Conservation (phyloP, 1,140 invertebrate genomes). For the Tribolium madens region DNA sequence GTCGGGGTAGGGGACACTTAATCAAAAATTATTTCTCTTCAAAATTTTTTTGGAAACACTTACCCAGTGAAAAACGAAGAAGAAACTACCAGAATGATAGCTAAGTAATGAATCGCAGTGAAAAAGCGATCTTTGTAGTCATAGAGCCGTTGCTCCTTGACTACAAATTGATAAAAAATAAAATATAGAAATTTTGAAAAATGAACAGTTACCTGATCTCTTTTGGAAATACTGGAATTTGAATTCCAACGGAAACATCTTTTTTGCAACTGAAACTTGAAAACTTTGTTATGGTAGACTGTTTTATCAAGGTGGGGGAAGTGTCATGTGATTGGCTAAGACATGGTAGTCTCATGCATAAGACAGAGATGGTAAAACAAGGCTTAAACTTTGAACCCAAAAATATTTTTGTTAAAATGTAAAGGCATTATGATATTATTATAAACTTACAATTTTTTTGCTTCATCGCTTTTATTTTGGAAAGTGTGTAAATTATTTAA, state of each 20-base stretch:
- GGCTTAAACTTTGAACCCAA: no score
- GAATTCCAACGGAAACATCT: neutral
- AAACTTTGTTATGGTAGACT: neutral
- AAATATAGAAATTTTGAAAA: neutral
- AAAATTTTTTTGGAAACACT: neutral
- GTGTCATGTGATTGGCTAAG: neutral
- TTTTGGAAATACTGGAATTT: slow-evolving; percentile 6
- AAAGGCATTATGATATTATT: no score
- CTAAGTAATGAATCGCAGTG: neutral
- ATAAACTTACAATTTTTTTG: no score
- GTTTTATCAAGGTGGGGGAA: neutral
- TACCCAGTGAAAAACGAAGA: slow-evolving; percentile 16
- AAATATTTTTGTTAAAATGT: no score
- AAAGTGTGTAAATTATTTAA: no score
- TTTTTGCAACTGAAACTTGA: slow-evolving; percentile 9
- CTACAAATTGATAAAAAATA: neutral
- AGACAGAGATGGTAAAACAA: no score
- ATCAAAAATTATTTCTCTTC: neutral
- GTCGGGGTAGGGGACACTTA: no score
- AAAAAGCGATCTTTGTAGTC: neutral
- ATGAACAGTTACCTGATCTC: slow-evolving; percentile 1
- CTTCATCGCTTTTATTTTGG: no score
- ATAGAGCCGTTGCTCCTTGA: neutral
- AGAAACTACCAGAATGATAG: neutral
- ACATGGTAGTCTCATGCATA: no score